These are phyloP conservation scores for Helicolenus hilgendorfi DNA, from an alignment of 2,797 vertebrate genomes.

Conservation along the genomic window DNA sequence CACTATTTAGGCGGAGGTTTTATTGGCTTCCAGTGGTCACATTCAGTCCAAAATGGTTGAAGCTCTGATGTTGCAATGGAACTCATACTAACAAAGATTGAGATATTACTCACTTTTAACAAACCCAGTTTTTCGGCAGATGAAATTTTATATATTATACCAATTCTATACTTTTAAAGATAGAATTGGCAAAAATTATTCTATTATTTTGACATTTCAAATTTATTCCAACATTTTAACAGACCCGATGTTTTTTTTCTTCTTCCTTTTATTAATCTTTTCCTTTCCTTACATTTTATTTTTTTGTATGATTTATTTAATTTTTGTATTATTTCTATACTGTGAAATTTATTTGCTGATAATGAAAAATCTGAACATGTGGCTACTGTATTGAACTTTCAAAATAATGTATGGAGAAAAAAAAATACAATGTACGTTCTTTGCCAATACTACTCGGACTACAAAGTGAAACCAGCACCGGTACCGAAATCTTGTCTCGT, in stretches of 20 bases:
- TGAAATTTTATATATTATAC: neutral
- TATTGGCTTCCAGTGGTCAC: no score
- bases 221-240: no score
- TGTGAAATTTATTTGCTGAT: neutral
- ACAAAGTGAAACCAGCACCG: neutral
- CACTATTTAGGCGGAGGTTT: no score
- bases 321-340: neutral
- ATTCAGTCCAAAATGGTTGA: no score
- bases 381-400: neutral
- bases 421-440: neutral
- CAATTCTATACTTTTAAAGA: no score
- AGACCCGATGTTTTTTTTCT: neutral
- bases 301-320: neutral
- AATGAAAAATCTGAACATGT: neutral
- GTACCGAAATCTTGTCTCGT: neutral
- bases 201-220: no score
- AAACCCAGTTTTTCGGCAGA: neutral
- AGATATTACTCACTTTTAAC: neutral
- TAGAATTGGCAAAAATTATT: no score
- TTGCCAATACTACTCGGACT: no score
- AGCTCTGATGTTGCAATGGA: neutral
- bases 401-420: neutral
- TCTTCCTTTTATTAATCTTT: neutral
- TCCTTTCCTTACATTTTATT: neutral
- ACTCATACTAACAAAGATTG: neutral